Base-by-base conservation (phyloP, 1,140 invertebrate species). In the Plectrocnemia conspersa region DNA sequence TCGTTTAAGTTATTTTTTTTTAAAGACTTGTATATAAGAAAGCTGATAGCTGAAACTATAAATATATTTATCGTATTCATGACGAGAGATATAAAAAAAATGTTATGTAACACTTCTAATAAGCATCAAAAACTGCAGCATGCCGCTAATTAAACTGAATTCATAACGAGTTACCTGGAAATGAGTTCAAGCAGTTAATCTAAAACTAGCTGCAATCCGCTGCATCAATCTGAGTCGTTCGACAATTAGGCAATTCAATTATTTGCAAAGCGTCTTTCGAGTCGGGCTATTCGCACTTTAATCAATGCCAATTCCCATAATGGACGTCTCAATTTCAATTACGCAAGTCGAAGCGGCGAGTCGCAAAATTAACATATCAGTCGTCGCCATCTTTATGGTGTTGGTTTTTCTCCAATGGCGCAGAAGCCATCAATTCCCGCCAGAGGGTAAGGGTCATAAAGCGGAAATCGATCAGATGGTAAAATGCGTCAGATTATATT, bases 211-310 rank as follows among this genome's bases (percentile, higher is more conserved):
- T 4, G 35, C 13, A n/a, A n/a, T 36, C 13, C 13, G 19, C 35
- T 6, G 35, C 3, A 36, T 36, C 35, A 36, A 36, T 36, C 35
- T 36, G 35, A 15, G 35, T 36, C 35, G 19, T 18, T 3, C 19
- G 13, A 18, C 11, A 36, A 36, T 36, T 36, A 36, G 13, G 35
- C 35, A 36, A 36, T 36, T 36, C 13, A 36, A 4, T 36, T 36
- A 15, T 3, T 36, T 36, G 35, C 35, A 36, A n/a, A n/a, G n/a
- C n/a, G n/a, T n/a, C n/a, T n/a, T n/a, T 36, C 35, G 35, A 36
- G 5, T 18, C 19, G 13, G 13, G 35, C 19, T 11, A 32, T 11
- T 36, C 35, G 11, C 35, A 36, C 5, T 36, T 36, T 3, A 36
- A 36, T 36, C 35, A 36, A 18, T 15, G 19, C 19, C 35, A 3